Evolutionary conservation across 2,888 invertebrate genomes (phyloP).

Genomic region (Sicus ferrugineus): DNA sequence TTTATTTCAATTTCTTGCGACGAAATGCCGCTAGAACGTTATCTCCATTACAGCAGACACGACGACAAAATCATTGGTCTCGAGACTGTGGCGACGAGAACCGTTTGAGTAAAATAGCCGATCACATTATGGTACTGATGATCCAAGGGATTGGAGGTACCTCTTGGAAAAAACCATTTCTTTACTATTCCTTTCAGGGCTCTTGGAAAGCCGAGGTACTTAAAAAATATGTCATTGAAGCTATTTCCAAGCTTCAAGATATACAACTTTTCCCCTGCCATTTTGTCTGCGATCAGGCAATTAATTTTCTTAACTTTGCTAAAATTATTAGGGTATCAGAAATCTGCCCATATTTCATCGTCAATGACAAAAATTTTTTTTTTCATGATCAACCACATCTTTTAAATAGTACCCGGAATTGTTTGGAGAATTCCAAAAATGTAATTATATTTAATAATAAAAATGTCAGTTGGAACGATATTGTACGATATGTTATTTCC

Average conservation of each 20-base stretch:
- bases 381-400: too few relatives aligned
- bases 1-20: too few relatives aligned
- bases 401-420: too few relatives aligned
- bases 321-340: conserved; percentile 19
- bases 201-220: conserved; percentile 11
- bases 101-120: too few relatives aligned
- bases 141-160: too few relatives aligned
- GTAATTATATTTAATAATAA: neutral
- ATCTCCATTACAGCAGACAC: too few relatives aligned
- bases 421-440: conserved; percentile 23
- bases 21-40: too few relatives aligned
- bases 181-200: conserved; percentile 21
- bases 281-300: conserved; percentile 30
- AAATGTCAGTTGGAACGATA: conserved; percentile 14
- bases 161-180: conserved; percentile 18
- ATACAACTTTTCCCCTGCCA: conserved; percentile 13
- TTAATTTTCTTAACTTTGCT: conserved; percentile 6
- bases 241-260: too few relatives aligned
- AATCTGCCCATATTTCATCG: conserved; percentile 28
- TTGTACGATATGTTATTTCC: conserved; percentile 5
- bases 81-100: conserved; percentile 16
- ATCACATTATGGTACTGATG: too few relatives aligned
- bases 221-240: conserved; percentile 30
- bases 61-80: too few relatives aligned
- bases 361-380: too few relatives aligned